Percentiles rank a stretch among this genome's conserved stretches.
Conservation (phyloP, 2,888 invertebrate species). For the Drosophila anomelani region DNA sequence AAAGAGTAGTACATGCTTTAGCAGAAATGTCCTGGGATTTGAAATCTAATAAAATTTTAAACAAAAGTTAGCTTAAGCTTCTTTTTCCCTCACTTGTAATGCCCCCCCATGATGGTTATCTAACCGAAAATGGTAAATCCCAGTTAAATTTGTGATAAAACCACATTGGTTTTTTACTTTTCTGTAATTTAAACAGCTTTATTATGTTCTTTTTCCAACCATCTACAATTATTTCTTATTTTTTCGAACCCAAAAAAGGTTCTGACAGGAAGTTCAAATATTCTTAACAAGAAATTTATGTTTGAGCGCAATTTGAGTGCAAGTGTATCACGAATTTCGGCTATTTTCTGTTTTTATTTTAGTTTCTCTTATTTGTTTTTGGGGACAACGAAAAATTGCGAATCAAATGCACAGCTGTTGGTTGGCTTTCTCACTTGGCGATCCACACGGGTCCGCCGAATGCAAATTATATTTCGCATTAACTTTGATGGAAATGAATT, state of each 20-base stretch:
- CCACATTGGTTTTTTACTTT: neutral
- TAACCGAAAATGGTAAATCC: neutral
- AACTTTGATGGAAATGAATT: slow-evolving; percentile 66
- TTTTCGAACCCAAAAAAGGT: neutral
- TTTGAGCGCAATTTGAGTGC: neutral
- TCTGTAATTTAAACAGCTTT: neutral
- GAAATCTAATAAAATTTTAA: neutral
- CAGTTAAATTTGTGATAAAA: neutral
- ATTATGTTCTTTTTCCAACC: neutral
- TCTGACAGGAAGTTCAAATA: neutral
- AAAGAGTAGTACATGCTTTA: neutral
- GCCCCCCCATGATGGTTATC: neutral
- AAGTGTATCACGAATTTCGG: neutral
- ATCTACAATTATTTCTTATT: neutral
- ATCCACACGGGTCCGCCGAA: slow-evolving; percentile 40
- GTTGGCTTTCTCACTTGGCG: slow-evolving; percentile 25
- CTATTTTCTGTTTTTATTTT: neutral
- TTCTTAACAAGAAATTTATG: neutral
- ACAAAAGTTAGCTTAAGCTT: no score
- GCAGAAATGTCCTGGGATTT: neutral
- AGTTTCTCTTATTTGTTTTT: slow-evolving; percentile 27
- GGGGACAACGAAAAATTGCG: slow-evolving; percentile 65
- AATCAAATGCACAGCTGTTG: slow-evolving; percentile 70
- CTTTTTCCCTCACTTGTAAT: neutral
- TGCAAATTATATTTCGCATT: slow-evolving; percentile 74